Percentiles rank a stretch among this genome's conserved stretches.
Conservation (phyloP, 2,888 invertebrate species). For the Eurois occulta region DNA sequence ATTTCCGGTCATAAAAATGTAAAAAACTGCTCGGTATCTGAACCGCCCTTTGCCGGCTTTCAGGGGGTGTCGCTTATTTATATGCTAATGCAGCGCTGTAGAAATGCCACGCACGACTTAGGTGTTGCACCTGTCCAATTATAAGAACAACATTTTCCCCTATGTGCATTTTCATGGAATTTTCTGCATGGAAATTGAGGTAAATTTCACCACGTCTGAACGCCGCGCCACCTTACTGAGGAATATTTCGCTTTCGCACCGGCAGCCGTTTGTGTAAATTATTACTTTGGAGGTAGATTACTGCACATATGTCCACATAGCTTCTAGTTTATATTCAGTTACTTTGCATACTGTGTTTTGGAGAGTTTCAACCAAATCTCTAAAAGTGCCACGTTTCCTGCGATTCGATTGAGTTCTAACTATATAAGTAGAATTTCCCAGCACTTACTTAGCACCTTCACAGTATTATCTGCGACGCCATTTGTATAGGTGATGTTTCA, state of each 20-base stretch:
- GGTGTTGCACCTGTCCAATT: slow-evolving; percentile 88
- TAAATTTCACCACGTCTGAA: slow-evolving; percentile 80
- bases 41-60: slow-evolving; percentile 80
- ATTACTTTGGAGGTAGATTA: slow-evolving; percentile 69
- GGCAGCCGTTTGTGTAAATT: slow-evolving; percentile 78
- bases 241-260: slow-evolving; percentile 75
- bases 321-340: slow-evolving; percentile 57
- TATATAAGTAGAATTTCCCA: slow-evolving; percentile 61
- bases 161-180: slow-evolving; percentile 86
- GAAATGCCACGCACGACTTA: slow-evolving; percentile 87
- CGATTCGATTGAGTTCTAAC: slow-evolving; percentile 18
- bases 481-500: slow-evolving; percentile 82
- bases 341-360: slow-evolving; percentile 56
- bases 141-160: slow-evolving; percentile 87
- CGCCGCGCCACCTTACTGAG: slow-evolving; percentile 66
- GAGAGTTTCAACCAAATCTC: slow-evolving; percentile 57
- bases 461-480: slow-evolving; percentile 79
- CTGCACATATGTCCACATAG: slow-evolving; percentile 57
- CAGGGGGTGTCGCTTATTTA: slow-evolving; percentile 86
- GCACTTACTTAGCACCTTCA: slow-evolving; percentile 71
- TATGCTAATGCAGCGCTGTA: slow-evolving; percentile 86
- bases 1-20: slow-evolving; percentile 87
- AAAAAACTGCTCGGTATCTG: slow-evolving; percentile 76
- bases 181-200: slow-evolving; percentile 85
- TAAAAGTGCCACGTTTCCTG: slow-evolving; percentile 18